Evolutionary conservation across 2,797 vertebrate genomes (phyloP), one percentile per base, ranked within the genome.

Genomic region (Anguilla pacifica): DNA sequence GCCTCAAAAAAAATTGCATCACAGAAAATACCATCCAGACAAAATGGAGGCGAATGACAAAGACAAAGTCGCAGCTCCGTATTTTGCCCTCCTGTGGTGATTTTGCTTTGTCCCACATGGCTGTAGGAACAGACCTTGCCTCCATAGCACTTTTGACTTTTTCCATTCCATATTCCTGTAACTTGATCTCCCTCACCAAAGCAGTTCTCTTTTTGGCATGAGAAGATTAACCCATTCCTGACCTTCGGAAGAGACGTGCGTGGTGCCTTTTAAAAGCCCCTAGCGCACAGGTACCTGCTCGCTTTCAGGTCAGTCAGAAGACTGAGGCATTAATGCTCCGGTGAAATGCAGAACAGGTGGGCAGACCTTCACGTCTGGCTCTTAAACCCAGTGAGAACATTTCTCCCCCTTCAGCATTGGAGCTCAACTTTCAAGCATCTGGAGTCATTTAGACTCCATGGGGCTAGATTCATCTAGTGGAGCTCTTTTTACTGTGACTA

Each of bases 381-480:
- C 84, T 87, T 10, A 70, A 53, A 53, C 31, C 35, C 15, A n/a
- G 46, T 77, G 79, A 46, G 61, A 86, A 89, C 64, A 3, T 70
- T 91, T 92, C 91, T 79, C 77, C 90, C 85, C 82, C 53, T 85
- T 86, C 77, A 28, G 61, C 90, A 91, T 89, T 91, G 90, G 91
- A 91, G 91, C 92, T 92, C 86, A 89, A 87, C 92, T 93, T 89
- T 89, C 70, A 74, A 85, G 53, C 95, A 96, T 96, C 95, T 95
- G 95, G 94, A 95, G 89, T 85, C 92, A 92, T 88, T 95, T 92
- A 92, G 13, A 74, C n/a, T 79, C 35, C 88, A 89, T 28, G 35
- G 88, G 84, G 90, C 92, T 91, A 94, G 88, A 90, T 88, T 90
- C 88, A 86, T 90, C 89, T 83, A 31, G 31, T 88, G 90, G 89